Evolutionary conservation across 2,888 invertebrate genomes (phyloP).

Genomic region (Drosophila paramelanica): DNA sequence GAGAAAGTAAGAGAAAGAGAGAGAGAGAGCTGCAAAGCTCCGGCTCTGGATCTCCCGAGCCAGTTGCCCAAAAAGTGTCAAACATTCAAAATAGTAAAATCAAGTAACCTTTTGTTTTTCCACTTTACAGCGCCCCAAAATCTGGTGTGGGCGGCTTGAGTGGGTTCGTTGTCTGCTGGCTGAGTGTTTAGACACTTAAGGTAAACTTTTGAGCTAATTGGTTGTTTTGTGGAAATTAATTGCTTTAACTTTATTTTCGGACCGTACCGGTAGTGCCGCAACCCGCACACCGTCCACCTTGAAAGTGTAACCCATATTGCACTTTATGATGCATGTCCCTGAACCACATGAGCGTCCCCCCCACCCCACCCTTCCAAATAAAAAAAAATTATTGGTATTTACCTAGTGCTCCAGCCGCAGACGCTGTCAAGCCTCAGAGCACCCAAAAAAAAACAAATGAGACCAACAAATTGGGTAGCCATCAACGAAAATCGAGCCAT

Average conservation of each 20-base stretch:
- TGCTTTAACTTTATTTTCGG: slow-evolving; percentile 84
- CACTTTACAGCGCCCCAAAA: slow-evolving; percentile 38
- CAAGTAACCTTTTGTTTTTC: slow-evolving; percentile 83
- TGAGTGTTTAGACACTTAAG: slow-evolving; percentile 84
- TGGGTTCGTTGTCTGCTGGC: slow-evolving; percentile 35
- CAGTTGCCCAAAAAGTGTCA: slow-evolving; percentile 83
- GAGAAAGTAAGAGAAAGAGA: too few relatives aligned
- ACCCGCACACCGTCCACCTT: too few relatives aligned
- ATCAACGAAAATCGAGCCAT: slow-evolving; percentile 46
- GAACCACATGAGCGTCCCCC: slow-evolving; percentile 15
- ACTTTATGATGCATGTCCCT: slow-evolving; percentile 76
- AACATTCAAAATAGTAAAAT: slow-evolving; percentile 85
- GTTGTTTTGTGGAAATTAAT: slow-evolving; percentile 85
- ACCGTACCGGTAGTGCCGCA: slow-evolving; percentile 11
- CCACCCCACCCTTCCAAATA: not conserved
- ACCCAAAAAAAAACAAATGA: not conserved
- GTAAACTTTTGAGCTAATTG: slow-evolving; percentile 84
- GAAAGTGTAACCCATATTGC: slow-evolving; percentile 56
- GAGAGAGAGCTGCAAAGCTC: not conserved
- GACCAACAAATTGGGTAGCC: slow-evolving; percentile 3
- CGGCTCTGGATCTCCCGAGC: slow-evolving; percentile 10
- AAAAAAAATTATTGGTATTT: slow-evolving; percentile 69
- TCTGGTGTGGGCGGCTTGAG: not conserved
- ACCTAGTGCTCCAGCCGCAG: slow-evolving; percentile 67
- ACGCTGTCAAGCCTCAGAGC: slow-evolving; percentile 32